Percentiles rank a stretch among this genome's conserved stretches.
Evolutionary conservation across 64 coral and sea anemone genomes (phyloP).

Genomic region (Exaiptasia diaphana): DNA sequence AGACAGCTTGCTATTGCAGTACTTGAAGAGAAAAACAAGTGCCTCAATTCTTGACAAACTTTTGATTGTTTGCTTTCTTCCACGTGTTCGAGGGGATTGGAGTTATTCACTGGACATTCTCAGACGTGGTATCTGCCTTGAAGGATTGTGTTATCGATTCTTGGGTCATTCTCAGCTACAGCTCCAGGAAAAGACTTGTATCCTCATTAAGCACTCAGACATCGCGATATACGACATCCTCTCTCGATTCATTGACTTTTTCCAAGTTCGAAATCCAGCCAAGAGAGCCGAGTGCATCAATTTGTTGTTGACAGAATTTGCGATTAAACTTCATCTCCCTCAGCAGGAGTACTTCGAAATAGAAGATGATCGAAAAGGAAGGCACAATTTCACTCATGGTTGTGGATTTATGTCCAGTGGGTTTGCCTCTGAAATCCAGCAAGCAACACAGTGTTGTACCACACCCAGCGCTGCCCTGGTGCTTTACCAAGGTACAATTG

Average conservation of each 20-base stretch:
- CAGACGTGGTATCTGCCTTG: neutral
- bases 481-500: slow-evolving; percentile 58
- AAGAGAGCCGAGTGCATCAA: slow-evolving; percentile 31
- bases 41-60: neutral
- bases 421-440: slow-evolving; percentile 33
- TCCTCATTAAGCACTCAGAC: slow-evolving; percentile 25
- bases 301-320: slow-evolving; percentile 52
- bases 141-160: slow-evolving; percentile 3
- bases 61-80: neutral
- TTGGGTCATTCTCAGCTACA: slow-evolving; percentile 29
- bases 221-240: slow-evolving; percentile 50
- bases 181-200: slow-evolving; percentile 61
- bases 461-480: slow-evolving; percentile 57
- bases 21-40: neutral
- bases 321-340: slow-evolving; percentile 7
- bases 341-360: neutral
- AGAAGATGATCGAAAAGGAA: slow-evolving; percentile 2
- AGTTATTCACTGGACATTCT: neutral
- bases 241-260: slow-evolving; percentile 61
- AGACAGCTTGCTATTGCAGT: neutral
- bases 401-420: slow-evolving; percentile 71
- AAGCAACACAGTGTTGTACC: neutral
- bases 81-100: neutral
- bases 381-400: slow-evolving; percentile 51
- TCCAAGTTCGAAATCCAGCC: neutral